Conservation (phyloP, 2,888 invertebrate species). For the Bembecia ichneumoniformis region DNA sequence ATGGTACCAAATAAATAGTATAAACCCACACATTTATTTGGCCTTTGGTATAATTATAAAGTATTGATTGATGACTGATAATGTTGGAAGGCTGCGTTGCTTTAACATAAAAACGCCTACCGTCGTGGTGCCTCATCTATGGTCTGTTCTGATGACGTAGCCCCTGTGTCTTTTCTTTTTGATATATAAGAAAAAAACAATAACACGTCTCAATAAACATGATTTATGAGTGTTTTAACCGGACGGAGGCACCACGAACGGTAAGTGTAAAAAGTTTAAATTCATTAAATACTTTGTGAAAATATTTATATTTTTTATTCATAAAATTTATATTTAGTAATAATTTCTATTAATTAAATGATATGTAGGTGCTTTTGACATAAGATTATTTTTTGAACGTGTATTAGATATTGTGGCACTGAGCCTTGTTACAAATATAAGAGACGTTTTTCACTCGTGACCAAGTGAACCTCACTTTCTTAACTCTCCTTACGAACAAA, state of each 20-base stretch:
- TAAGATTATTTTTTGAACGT: no score
- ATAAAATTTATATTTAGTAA: no score
- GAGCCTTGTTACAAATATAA: no score
- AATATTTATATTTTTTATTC: no score
- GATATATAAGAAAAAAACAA: neutral
- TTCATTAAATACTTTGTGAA: no score
- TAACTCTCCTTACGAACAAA: no score
- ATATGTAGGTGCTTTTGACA: no score
- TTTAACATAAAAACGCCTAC: slow-evolving; percentile 23
- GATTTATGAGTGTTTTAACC: slow-evolving; percentile 5
- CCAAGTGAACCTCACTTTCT: no score
- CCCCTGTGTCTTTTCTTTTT: slow-evolving; percentile 14
- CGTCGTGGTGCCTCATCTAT: slow-evolving; percentile 70
- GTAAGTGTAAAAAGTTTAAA: slow-evolving; percentile 34
- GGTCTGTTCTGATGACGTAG: slow-evolving; percentile 69
- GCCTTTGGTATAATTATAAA: neutral
- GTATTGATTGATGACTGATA: slow-evolving; percentile 70
- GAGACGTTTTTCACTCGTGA: no score
- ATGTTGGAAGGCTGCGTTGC: slow-evolving; percentile 48
- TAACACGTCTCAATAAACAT: neutral
- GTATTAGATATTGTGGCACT: no score
- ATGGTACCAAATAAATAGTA: no score
- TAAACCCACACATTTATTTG: neutral
- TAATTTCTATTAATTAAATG: no score
- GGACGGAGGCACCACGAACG: slow-evolving; percentile 60